phyloP scores from a whole-genome alignment of 2,113 vertebrate species.

The Microcebus tavaratra region DNA sequence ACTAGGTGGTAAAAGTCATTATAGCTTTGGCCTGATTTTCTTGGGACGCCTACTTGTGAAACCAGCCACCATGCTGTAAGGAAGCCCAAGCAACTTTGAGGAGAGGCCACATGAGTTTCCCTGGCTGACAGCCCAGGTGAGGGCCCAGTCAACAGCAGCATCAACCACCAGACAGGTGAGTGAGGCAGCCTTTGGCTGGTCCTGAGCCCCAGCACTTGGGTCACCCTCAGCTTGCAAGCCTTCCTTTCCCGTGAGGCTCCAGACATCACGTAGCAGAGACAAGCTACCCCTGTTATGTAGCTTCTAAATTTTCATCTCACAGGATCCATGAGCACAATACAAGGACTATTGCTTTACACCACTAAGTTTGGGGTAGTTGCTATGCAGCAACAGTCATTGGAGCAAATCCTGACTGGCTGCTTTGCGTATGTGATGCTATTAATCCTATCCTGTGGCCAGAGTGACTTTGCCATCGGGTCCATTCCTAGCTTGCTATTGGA shows the following conservation, averaged over 20 bases:
- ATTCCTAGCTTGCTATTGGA: background rate
- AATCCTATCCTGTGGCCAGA: background rate
- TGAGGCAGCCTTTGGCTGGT: background rate
- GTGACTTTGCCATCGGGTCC: background rate
- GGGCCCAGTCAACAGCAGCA: background rate
- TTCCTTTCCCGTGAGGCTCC: background rate
- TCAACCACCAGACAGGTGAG: background rate
- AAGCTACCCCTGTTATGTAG: background rate
- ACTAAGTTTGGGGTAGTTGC: background rate
- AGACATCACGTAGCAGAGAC: background rate
- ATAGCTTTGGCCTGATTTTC: background rate
- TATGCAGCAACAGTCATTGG: no score
- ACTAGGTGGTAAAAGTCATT: background rate
- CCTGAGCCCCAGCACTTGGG: background rate
- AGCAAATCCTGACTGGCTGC: background rate
- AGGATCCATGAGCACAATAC: background rate
- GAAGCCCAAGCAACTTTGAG: background rate
- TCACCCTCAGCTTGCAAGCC: background rate
- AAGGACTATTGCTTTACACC: background rate
- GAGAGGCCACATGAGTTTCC: background rate
- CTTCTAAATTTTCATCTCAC: background rate
- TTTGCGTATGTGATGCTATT: no score
- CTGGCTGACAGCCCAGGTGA: background rate
- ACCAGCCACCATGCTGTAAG: background rate
- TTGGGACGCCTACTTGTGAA: background rate